Percentiles rank a stretch among this genome's conserved stretches.
These are phyloP conservation scores for Odiellus spinosus DNA, from an alignment of 2,888 invertebrate species.

Conservation along the genomic window DNA sequence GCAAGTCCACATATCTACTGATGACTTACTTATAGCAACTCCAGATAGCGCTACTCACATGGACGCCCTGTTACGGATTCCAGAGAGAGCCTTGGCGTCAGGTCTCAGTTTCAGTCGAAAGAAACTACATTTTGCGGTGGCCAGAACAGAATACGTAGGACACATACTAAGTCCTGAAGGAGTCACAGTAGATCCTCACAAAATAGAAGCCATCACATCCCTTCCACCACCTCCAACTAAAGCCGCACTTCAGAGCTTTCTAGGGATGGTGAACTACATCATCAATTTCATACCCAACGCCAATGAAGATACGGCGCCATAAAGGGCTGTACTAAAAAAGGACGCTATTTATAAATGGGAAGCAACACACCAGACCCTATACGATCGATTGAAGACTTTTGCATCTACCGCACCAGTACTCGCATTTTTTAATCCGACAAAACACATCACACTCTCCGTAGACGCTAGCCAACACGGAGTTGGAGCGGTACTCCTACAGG, in stretches of 20 bases:
- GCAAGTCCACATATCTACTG: constrained; percentile 3
- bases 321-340: too few relatives aligned
- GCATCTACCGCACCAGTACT: too few relatives aligned
- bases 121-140: constrained; percentile 2
- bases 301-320: too few relatives aligned
- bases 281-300: too few relatives aligned
- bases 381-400: too few relatives aligned
- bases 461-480: too few relatives aligned
- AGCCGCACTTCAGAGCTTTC: constrained; percentile 3
- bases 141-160: constrained; percentile 3
- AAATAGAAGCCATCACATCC: constrained; percentile 1
- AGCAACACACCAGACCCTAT: too few relatives aligned
- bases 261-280: too few relatives aligned
- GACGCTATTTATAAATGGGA: too few relatives aligned
- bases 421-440: too few relatives aligned
- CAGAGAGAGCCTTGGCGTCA: not conserved
- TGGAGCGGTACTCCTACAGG: too few relatives aligned
- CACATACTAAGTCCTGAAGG: constrained; percentile 5
- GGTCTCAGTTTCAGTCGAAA: constrained; percentile 1
- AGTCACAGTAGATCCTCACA: constrained; percentile 3
- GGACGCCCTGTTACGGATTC: constrained; percentile 1
- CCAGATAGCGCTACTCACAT: not conserved
- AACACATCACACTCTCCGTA: too few relatives aligned
- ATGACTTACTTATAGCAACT: not conserved
- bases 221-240: constrained; percentile 2